These are phyloP conservation scores for Hyphantria cunea DNA, from an alignment of 1,140 invertebrate species.

Conservation along the genomic window DNA sequence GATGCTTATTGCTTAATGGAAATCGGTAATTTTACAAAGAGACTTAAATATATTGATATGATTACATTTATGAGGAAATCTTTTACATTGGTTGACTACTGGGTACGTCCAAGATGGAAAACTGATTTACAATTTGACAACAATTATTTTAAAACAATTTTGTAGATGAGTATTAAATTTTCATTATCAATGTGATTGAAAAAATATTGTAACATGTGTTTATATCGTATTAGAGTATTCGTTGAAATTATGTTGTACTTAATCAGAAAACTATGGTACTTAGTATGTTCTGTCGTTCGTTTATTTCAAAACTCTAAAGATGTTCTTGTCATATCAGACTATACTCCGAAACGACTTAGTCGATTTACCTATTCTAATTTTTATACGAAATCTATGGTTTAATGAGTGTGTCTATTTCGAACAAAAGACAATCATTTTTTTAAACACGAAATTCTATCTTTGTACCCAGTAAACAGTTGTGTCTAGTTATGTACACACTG, in stretches of 20 bases:
- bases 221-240: too few species aligned
- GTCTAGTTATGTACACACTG: slow-evolving; percentile 19
- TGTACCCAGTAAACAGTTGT: slow-evolving; percentile 8
- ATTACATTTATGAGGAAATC: slow-evolving; percentile 37
- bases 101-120: not conserved
- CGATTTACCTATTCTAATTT: too few species aligned
- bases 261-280: too few species aligned
- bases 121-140: not conserved
- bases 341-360: too few species aligned
- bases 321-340: too few species aligned
- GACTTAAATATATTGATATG: slow-evolving; percentile 56
- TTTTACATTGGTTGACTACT: slow-evolving; percentile 7
- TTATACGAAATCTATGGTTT: too few species aligned
- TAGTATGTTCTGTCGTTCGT: too few species aligned
- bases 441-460: not conserved
- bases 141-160: too few species aligned
- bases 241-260: too few species aligned
- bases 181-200: not conserved
- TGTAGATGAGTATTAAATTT: not conserved
- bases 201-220: too few species aligned
- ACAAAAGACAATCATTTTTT: not conserved
- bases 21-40: slow-evolving; percentile 37
- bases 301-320: too few species aligned
- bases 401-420: too few species aligned
- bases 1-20: slow-evolving; percentile 50